Percentiles rank a stretch among this genome's conserved stretches.
These are phyloP conservation scores for Monopterus albus DNA, from an alignment of 2,113 vertebrate species.

Conservation along the genomic window DNA sequence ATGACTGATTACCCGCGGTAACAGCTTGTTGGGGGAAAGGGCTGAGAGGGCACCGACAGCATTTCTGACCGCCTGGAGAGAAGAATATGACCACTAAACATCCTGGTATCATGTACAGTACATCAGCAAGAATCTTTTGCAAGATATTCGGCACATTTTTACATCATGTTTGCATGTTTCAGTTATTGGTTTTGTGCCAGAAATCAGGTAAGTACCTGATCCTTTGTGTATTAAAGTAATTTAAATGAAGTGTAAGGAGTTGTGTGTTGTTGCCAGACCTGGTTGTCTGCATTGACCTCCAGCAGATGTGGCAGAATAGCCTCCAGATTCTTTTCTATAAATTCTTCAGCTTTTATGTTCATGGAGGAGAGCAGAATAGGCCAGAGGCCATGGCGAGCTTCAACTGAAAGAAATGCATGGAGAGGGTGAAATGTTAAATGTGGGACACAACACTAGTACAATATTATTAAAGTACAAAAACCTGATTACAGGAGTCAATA, in stretches of 20 bases:
- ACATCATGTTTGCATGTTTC: too few species aligned
- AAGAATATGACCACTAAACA: not conserved
- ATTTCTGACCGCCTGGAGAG: conserved; percentile 84
- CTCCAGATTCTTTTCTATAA: conserved; percentile 89
- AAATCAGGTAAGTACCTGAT: not conserved
- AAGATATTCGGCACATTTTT: not conserved
- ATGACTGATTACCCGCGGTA: conserved; percentile 88
- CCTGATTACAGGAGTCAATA: not conserved
- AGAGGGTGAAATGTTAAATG: not conserved
- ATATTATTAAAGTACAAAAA: not conserved
- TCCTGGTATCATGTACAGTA: not conserved
- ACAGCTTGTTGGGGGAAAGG: conserved; percentile 88
- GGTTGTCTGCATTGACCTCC: conserved; percentile 79
- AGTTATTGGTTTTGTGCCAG: not conserved
- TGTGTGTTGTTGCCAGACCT: conserved; percentile 78
- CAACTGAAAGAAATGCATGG: conserved; percentile 73
- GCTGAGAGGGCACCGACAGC: conserved; percentile 88
- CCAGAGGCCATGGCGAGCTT: conserved; percentile 87
- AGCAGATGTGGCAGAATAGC: conserved; percentile 87
- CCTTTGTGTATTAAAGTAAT: not conserved
- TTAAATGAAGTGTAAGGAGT: not conserved
- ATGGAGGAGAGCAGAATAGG: conserved; percentile 87
- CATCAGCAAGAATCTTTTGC: not conserved
- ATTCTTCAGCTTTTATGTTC: conserved; percentile 89
- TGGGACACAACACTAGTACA: not conserved